Evolutionary conservation across 2,113 vertebrate species (phyloP), one percentile per base, ranked within the genome.

Genomic region (Astatotilapia flaviijosephi): DNA sequence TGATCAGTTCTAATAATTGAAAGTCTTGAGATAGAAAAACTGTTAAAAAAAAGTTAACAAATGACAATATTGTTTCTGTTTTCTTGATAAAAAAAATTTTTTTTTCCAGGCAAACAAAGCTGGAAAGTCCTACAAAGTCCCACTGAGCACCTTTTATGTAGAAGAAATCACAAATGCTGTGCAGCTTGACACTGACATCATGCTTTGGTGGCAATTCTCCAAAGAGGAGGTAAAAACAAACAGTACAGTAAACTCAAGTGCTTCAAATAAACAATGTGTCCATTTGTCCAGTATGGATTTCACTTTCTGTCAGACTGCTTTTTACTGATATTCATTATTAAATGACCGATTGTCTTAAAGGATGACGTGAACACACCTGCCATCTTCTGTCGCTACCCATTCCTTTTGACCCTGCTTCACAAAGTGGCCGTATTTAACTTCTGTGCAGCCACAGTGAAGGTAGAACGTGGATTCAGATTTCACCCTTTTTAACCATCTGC

Each of bases 311-410:
- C 23, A 4, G 19, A 10, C 8, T 73, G 3, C 5, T 62, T 49
- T 37, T 23, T 81, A 11, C 14, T 83, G 3, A 83, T 82, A 28
- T 33, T 2, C 7, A 5, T 19, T 82, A 75, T 4, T 21, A 51
- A 3, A 6, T 82, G 6, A 89, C 28, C 12, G 4, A 0, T 81
- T 88, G 86, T 68, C 17, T 83, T 82, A 7, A 51, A 96, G 96
- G 94, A 95, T 47, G 47, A 86, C 0, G 9, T 13, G 1, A 1
- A 53, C 3, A 86, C 82, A 9, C 93, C 94, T 2, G 85, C 56
- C 68, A 93, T 95, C 86, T 96, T 96, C 86, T 96, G 94, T 79
- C 91, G 80, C 75, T 96, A 94, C 70, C 96, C 96, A 1, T 97
- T 97, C 40, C 15, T 96, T 77, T 89, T 96, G 9, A 85, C 82